Percentiles rank a stretch among this genome's conserved stretches.
phyloP scores from a whole-genome alignment of 1,140 invertebrate genomes.

The Holotrichia oblita region DNA sequence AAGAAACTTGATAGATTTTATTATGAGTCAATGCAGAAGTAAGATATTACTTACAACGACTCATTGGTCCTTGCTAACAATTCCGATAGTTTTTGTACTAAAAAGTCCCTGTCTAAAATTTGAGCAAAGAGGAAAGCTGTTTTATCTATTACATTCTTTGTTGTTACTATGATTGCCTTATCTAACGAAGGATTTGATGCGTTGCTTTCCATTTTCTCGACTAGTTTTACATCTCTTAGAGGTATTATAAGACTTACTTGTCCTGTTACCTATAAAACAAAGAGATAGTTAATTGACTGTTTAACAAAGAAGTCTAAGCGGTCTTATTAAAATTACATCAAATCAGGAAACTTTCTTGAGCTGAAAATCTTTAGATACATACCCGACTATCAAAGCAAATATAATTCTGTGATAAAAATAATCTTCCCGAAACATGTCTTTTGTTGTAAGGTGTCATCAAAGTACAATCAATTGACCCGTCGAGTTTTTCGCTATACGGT shows the following conservation, averaged over 20 bases:
- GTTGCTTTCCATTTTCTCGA: constrained; percentile 79
- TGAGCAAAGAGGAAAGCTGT: constrained; percentile 90
- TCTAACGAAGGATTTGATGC: constrained; percentile 68
- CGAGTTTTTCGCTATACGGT: constrained; percentile 88
- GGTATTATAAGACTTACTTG: constrained; percentile 91
- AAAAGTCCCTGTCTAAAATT: constrained; percentile 87
- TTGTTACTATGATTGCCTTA: constrained; percentile 87
- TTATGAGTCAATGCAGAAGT: no score
- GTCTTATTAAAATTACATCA: constrained; percentile 40
- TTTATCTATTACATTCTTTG: constrained; percentile 75
- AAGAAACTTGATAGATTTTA: not conserved
- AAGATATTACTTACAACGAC: constrained; percentile 46
- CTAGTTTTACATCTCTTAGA: constrained; percentile 77
- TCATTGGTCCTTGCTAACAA: constrained; percentile 62
- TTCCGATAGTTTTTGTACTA: constrained; percentile 91
- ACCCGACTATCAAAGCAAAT: constrained; percentile 96
- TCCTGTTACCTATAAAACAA: constrained; percentile 73
- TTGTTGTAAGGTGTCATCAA: constrained; percentile 97
- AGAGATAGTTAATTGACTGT: no score
- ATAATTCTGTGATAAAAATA: constrained; percentile 95
- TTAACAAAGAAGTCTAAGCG: no score
- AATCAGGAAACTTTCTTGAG: constrained; percentile 18
- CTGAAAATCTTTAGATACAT: constrained; percentile 57
- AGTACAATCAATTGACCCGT: constrained; percentile 89
- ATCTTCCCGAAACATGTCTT: constrained; percentile 84